Percentiles rank a stretch among this genome's conserved stretches.
Evolutionary conservation across 2,888 invertebrate genomes (phyloP).

Genomic region (Platypus cylindrus): DNA sequence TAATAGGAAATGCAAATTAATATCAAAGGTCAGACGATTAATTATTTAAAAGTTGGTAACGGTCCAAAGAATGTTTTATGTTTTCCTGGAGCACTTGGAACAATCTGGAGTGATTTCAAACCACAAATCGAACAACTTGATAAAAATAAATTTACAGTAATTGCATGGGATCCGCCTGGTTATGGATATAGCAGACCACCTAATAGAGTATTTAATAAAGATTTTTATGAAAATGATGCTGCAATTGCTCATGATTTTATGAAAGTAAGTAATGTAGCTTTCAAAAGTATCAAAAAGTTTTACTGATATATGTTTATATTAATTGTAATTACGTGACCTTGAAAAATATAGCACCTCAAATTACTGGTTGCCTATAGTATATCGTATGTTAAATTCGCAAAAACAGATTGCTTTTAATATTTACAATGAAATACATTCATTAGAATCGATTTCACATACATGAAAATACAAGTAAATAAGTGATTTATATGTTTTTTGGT

Average conservation of each 20-base stretch:
- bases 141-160: conserved; percentile 46
- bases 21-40: conserved; percentile 46
- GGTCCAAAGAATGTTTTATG: conserved; percentile 52
- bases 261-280: conserved; percentile 39
- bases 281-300: too few relatives aligned
- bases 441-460: neutral
- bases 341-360: too few relatives aligned
- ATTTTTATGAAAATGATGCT: conserved; percentile 69
- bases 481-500: neutral
- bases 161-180: conserved; percentile 79
- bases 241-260: conserved; percentile 55
- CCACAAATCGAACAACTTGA: conserved; percentile 60
- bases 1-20: conserved; percentile 49
- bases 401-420: too few relatives aligned
- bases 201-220: conserved; percentile 50
- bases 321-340: too few relatives aligned
- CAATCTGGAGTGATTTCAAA: conserved; percentile 71
- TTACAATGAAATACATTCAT: too few relatives aligned
- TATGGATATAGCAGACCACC: conserved; percentile 78
- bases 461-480: neutral
- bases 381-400: too few relatives aligned
- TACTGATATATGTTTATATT: too few relatives aligned
- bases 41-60: conserved; percentile 49
- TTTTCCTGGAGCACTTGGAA: conserved; percentile 71
- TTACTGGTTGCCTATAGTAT: too few relatives aligned